Conservation (phyloP, 2,113 vertebrate species). For the Austrofundulus limnaeus region DNA sequence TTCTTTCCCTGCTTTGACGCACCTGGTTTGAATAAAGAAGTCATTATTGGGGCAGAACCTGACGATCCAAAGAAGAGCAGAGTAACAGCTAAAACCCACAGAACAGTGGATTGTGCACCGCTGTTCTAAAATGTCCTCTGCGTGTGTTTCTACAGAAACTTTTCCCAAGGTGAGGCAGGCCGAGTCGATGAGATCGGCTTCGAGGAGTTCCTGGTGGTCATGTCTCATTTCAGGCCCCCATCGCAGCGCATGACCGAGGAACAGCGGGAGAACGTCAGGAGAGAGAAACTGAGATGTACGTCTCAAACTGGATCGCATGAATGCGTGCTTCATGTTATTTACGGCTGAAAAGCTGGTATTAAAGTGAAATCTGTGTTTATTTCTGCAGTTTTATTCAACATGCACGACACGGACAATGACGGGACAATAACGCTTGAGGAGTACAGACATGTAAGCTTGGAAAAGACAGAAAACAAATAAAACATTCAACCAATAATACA, state of each 20-base stretch:
- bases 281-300: slow-evolving; percentile 92
- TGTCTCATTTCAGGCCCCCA: slow-evolving; percentile 93
- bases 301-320: not conserved
- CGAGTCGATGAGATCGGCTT: slow-evolving; percentile 88
- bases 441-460: slow-evolving; percentile 88
- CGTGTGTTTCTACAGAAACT: slow-evolving; percentile 78
- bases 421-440: slow-evolving; percentile 94
- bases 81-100: too few relatives aligned
- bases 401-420: slow-evolving; percentile 94
- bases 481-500: too few relatives aligned
- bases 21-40: too few relatives aligned
- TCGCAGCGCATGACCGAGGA: slow-evolving; percentile 82
- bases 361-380: slow-evolving; percentile 19
- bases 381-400: slow-evolving; percentile 91
- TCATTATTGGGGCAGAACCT: too few relatives aligned
- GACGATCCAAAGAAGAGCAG: too few relatives aligned
- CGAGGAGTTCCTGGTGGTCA: slow-evolving; percentile 91
- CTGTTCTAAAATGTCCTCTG: not conserved
- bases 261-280: slow-evolving; percentile 82
- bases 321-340: not conserved
- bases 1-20: too few relatives aligned
- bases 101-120: too few relatives aligned
- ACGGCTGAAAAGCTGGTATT: not conserved
- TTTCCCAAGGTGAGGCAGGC: slow-evolving; percentile 77
- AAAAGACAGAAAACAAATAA: not conserved